Conservation (phyloP, 2,113 vertebrate species). For the Dissostichus mawsoni region DNA sequence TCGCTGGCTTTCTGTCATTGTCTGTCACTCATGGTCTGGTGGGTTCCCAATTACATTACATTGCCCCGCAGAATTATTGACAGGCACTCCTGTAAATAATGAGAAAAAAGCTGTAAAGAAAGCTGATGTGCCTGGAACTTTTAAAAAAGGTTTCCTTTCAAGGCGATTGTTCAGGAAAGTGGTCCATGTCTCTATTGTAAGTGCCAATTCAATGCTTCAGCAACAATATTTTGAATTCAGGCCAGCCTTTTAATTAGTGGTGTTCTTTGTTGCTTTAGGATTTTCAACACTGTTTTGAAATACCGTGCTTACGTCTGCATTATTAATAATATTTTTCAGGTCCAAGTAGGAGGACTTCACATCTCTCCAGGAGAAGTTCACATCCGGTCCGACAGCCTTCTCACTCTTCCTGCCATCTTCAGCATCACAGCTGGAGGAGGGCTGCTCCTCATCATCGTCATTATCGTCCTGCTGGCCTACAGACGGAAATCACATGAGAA, state of each 20-base stretch:
- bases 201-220: neutral
- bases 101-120: slow-evolving; percentile 26
- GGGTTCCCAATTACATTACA: slow-evolving; percentile 58
- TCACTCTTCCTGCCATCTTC: slow-evolving; percentile 95
- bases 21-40: slow-evolving; percentile 72
- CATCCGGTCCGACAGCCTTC: slow-evolving; percentile 95
- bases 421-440: slow-evolving; percentile 96
- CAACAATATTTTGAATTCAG: neutral
- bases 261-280: neutral
- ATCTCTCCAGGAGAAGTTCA: slow-evolving; percentile 95
- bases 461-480: slow-evolving; percentile 97
- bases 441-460: slow-evolving; percentile 94
- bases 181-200: neutral
- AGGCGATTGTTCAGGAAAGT: slow-evolving; percentile 10
- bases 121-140: neutral
- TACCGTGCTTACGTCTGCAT: neutral
- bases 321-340: slow-evolving; percentile 78
- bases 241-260: neutral
- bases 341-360: slow-evolving; percentile 93
- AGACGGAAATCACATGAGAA: slow-evolving; percentile 97
- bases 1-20: slow-evolving; percentile 66
- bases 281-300: slow-evolving; percentile 17
- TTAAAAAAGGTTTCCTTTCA: slow-evolving; percentile 6
- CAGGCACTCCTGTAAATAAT: slow-evolving; percentile 51
- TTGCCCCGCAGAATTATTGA: slow-evolving; percentile 61